Evolutionary conservation across 2,113 vertebrate genomes (phyloP), one percentile per base, ranked within the genome.

Genomic region (Paramormyrops kingsleyae): DNA sequence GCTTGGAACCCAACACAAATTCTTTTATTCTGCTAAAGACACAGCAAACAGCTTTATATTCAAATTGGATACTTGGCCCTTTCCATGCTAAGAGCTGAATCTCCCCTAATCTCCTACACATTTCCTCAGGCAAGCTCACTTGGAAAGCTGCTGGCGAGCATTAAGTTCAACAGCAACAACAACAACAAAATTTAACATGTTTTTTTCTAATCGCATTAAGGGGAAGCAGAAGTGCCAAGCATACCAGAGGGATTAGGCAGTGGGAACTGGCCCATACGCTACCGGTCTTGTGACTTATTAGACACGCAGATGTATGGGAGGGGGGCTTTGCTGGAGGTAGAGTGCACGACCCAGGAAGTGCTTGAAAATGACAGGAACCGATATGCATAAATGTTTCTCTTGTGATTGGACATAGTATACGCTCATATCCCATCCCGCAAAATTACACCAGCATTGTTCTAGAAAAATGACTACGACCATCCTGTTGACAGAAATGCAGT

Each of bases 211-310:
- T 88, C 89, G 49, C 50, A 49, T 90, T 90, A 90, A 87, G 47
- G 39, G 24, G 85, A 66, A 44, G 89, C 47, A 53, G 35, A 88
- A 87, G 86, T 80, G 86, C 47, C 56, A 77, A 24, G 85, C 89
- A 88, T 90, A 53, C 89, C 89, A 80, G 70, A 90, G 62, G 70
- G 59, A 87, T 90, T 87, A 90, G 47, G 35, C 86, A n/a, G 62
- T 46, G 70, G 86, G 86, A 83, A 83, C 66, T 12, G 47, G 86
- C 46, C 85, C 24, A 31, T 31, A 49, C 24, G 24, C 66, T 35
- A 24, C 12, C n/a, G 9, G n/a, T 87, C 85, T 27, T 35, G 27
- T 87, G 85, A 87, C 85, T 87, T 56, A 87, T 39, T 35, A 56
- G 50, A 56, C 85, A 53, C 15, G 47, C n/a, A 12, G 66, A 27